phyloP scores from a whole-genome alignment of 2,113 vertebrate species.

The Holacanthus passer region DNA sequence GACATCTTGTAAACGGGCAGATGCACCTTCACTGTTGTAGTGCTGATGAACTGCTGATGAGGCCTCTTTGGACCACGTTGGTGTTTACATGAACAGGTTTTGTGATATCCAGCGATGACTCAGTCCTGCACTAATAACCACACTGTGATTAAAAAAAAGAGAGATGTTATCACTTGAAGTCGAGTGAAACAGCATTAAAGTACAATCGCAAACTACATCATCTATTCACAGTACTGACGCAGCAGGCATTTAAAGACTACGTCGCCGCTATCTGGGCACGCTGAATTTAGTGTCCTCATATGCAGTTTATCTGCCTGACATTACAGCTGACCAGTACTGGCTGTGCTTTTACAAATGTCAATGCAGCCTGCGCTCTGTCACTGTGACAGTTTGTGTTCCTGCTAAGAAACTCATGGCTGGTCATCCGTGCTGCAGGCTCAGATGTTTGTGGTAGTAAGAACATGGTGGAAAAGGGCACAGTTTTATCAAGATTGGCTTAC shows the following conservation, averaged over 20 bases:
- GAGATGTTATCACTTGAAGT: background rate
- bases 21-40: background rate
- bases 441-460: background rate
- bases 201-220: background rate
- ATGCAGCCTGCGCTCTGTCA: constrained; percentile 51
- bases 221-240: background rate
- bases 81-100: background rate
- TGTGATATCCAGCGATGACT: background rate
- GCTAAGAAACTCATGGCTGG: constrained; percentile 6
- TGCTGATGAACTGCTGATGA: background rate
- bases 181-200: background rate
- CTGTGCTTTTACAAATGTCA: constrained; percentile 67
- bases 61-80: background rate
- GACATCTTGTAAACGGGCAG: background rate
- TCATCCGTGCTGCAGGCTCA: constrained; percentile 1
- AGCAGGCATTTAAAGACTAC: background rate
- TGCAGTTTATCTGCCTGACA: constrained; percentile 62
- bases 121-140: background rate
- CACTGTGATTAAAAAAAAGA: background rate
- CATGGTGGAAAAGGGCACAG: background rate
- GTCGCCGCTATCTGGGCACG: background rate
- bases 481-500: background rate
- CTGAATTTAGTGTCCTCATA: constrained; percentile 45
- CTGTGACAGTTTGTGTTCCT: constrained; percentile 45
- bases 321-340: constrained; percentile 62